Base-by-base conservation (phyloP, 2,888 invertebrate genomes). In the Pandemis cinnamomeana region DNA sequence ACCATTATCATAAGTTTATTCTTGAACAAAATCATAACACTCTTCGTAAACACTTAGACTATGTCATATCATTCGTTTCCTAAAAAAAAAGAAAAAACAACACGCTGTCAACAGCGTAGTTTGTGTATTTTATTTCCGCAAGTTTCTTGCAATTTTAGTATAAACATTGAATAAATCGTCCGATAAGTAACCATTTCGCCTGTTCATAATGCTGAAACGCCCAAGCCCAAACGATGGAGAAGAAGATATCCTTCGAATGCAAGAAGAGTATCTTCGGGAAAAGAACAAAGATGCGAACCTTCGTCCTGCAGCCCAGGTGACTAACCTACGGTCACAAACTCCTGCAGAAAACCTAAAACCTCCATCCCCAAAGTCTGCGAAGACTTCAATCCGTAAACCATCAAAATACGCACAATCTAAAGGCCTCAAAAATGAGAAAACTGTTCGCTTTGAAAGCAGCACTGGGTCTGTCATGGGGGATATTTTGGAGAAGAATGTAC, bases 211-310 rank as follows among this genome's bases (percentile, higher is more conserved):
- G 96, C 93, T 95, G 78, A 92, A 93, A 78, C 92, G 97, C 78
- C 97, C 97, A 0, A 96, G 96, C 83, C 95, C 95, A 2, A 95
- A 95, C 6, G 97, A 97, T 85, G 95, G 94, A 60, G 97, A 97
- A 80, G 96, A 96, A 15, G 97, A 97, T 83, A 94, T 97, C 53
- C 90, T 97, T 27, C 95, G 95, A 73, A 95, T 97, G 95, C 97
- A 97, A 85, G 95, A 96, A 80, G 96, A 96, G 78, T 97, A 96
- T 84, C 85, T 96, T 27, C 91, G 86, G 58, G 93, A 96, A 78
- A 95, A 95, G 76, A 84, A 86, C 10, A 94, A 94, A 75, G 95
- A 95, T 79, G 92, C 94, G 42, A 90, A 90, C 66, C 87, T 95
- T 70, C 91, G 95, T 75, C 95, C 96, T 3, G 95, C 97, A 0